These are phyloP conservation scores for Dicrostonyx torquatus DNA, from an alignment of 2,797 vertebrate genomes.

Conservation along the genomic window DNA sequence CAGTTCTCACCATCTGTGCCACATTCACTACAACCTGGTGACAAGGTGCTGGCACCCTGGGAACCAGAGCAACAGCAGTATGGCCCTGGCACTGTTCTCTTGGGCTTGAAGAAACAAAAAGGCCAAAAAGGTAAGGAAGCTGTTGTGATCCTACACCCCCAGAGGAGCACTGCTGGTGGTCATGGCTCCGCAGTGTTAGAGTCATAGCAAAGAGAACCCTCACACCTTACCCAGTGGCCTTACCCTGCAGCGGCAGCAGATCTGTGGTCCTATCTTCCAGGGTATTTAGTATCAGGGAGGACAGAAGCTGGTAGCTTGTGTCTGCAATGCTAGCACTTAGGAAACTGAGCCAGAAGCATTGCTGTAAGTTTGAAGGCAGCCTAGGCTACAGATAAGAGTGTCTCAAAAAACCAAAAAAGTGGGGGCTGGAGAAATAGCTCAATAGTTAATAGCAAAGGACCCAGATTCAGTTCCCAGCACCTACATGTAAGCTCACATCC, in stretches of 20 bases:
- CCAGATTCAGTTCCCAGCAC: not conserved
- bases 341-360: not conserved
- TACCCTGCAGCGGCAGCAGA: not conserved
- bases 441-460: not conserved
- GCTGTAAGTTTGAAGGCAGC: not conserved
- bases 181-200: not conserved
- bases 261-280: not conserved
- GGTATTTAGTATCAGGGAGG: not conserved
- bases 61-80: constrained; percentile 86
- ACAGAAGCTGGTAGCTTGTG: not conserved
- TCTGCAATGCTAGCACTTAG: not conserved
- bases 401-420: not conserved
- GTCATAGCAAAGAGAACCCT: not conserved
- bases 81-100: constrained; percentile 89
- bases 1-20: constrained; percentile 79
- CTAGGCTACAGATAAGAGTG: not conserved
- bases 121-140: constrained; percentile 84
- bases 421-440: not conserved
- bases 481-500: not conserved
- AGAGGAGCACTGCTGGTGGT: not conserved
- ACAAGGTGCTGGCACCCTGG: constrained; percentile 92
- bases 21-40: constrained; percentile 86
- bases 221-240: not conserved
- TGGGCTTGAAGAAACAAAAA: constrained; percentile 84
- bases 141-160: not conserved